Percentiles rank a stretch among this genome's conserved stretches.
phyloP scores from a whole-genome alignment of 2,113 vertebrate species.

The Corythoichthys haematopterus region DNA sequence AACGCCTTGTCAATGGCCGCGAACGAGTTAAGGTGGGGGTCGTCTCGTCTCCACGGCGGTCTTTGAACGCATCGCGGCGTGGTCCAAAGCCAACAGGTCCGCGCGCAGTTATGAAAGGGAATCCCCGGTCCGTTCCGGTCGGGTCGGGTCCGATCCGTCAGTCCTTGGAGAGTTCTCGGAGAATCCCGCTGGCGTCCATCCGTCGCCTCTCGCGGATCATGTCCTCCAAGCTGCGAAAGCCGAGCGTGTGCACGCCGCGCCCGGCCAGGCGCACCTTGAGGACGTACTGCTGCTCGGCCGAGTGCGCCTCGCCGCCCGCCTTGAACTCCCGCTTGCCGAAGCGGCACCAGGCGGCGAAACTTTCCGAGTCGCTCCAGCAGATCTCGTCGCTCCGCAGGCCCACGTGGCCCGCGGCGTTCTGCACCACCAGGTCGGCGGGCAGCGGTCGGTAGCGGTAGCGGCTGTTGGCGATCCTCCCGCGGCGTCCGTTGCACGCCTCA shows the following conservation, averaged over 20 bases:
- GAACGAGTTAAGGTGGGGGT: constrained; percentile 47
- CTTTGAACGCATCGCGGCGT: constrained; percentile 32
- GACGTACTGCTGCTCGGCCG: constrained; percentile 86
- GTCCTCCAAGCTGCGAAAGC: constrained; percentile 94
- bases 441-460: constrained; percentile 96
- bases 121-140: constrained; percentile 14
- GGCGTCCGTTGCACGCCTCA: constrained; percentile 83
- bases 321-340: constrained; percentile 98
- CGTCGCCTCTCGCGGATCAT: constrained; percentile 93
- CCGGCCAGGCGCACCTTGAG: constrained; percentile 91
- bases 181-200: constrained; percentile 90
- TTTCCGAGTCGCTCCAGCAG: constrained; percentile 98
- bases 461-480: constrained; percentile 91
- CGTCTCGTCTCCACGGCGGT: constrained; percentile 57
- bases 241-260: constrained; percentile 86
- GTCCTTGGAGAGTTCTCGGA: constrained; percentile 87
- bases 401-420: constrained; percentile 93
- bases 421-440: constrained; percentile 90
- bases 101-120: constrained; percentile 48
- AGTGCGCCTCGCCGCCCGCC: constrained; percentile 87
- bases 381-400: constrained; percentile 90
- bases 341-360: constrained; percentile 99
- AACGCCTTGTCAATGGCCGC: no score
- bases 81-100: constrained; percentile 34
- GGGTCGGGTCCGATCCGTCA: constrained; percentile 79